Evolutionary conservation across 2,888 invertebrate genomes (phyloP).

Genomic region (Sipha maydis): DNA sequence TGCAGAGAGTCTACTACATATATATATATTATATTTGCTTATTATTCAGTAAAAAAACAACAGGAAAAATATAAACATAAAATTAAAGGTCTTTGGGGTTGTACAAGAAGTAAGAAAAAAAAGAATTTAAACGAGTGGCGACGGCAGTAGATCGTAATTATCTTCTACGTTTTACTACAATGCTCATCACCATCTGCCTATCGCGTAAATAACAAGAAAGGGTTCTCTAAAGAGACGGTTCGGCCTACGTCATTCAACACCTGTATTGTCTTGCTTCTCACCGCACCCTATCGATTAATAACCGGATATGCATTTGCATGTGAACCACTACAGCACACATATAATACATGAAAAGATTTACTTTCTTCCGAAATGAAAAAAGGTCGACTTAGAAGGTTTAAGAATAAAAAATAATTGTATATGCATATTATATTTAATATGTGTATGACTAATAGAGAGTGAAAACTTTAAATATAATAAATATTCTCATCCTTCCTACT

Average conservation of each 20-base stretch:
- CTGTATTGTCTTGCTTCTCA: constrained; percentile 33
- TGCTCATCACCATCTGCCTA: constrained; percentile 49
- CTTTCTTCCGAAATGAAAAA: constrained; percentile 27
- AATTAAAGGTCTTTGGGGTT: constrained; percentile 35
- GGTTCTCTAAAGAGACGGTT: constrained; percentile 33
- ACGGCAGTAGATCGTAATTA: constrained; percentile 20
- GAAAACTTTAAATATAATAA: too few relatives aligned
- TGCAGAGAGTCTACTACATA: too few relatives aligned
- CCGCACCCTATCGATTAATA: background rate
- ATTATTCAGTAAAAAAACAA: constrained; percentile 26
- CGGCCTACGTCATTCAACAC: constrained; percentile 53
- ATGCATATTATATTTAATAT: too few relatives aligned
- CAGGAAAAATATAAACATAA: background rate
- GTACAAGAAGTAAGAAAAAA: constrained; percentile 18
- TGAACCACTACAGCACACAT: constrained; percentile 24
- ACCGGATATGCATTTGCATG: constrained; percentile 56
- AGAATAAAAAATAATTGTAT: background rate
- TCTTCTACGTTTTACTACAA: constrained; percentile 39
- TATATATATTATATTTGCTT: constrained; percentile 11
- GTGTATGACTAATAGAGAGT: too few relatives aligned
- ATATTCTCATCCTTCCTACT: too few relatives aligned
- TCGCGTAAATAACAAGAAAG: constrained; percentile 54
- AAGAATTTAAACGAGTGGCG: constrained; percentile 13
- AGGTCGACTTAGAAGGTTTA: background rate
- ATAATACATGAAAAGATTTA: constrained; percentile 16